phyloP scores from a whole-genome alignment of 2,113 vertebrate genomes.

The Danionella cerebrum region DNA sequence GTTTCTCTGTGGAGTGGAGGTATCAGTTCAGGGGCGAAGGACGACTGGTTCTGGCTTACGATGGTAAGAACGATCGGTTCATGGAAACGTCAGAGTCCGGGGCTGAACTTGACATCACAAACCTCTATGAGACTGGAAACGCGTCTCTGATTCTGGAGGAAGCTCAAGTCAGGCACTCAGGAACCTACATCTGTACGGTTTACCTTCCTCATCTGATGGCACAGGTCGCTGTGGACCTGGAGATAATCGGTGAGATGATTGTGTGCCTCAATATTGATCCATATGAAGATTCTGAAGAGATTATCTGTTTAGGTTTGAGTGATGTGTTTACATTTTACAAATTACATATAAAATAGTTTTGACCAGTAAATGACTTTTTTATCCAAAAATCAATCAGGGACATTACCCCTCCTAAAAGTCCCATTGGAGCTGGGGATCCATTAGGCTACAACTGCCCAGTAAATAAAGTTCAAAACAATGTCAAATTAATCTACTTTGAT shows the following conservation, averaged over 20 bases:
- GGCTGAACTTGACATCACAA: conserved; percentile 57
- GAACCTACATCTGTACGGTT: conserved; percentile 74
- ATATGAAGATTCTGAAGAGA: not conserved
- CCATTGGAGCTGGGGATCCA: no score
- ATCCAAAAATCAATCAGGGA: no score
- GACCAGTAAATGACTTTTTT: no score
- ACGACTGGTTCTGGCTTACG: conserved; percentile 68
- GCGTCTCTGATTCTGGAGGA: conserved; percentile 68
- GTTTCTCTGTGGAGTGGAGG: conserved; percentile 81
- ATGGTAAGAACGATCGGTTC: conserved; percentile 58
- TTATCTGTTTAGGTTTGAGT: no score
- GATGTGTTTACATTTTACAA: no score
- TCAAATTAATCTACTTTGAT: no score
- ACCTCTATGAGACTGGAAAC: conserved; percentile 62
- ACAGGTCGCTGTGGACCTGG: conserved; percentile 71
- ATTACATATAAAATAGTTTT: no score
- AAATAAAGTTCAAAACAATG: no score
- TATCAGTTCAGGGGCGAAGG: conserved; percentile 76
- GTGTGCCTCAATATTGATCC: not conserved
- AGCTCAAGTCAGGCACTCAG: conserved; percentile 63
- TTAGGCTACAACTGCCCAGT: no score
- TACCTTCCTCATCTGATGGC: conserved; percentile 75
- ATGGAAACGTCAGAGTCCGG: conserved; percentile 50
- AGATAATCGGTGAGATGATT: conserved; percentile 63
- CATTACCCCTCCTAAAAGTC: no score